A percentile compares a stretch with the other conserved stretches of the same genome.
These are phyloP conservation scores for Gymnoscopelus microlampas DNA, from an alignment of 2,797 vertebrate species.

Conservation along the genomic window DNA sequence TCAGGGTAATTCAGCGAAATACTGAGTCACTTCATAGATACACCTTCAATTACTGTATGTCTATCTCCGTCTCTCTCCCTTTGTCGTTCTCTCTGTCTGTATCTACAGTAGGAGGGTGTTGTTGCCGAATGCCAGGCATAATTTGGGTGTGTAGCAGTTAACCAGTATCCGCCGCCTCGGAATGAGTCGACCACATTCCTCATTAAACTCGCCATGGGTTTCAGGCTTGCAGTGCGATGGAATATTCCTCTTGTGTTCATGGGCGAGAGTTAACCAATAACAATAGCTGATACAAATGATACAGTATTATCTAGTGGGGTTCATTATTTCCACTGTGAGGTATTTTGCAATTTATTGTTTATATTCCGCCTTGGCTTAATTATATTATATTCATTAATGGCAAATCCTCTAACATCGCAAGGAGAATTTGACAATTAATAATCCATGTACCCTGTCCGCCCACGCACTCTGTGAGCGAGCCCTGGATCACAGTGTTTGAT, in stretches of 20 bases:
- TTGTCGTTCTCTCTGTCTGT: background rate
- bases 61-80: constrained; percentile 1
- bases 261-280: constrained; percentile 34
- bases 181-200: constrained; percentile 59
- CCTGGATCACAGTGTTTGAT: constrained; percentile 59
- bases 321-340: constrained; percentile 32
- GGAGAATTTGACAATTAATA: constrained; percentile 69
- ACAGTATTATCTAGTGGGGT: constrained; percentile 39
- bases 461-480: constrained; percentile 58
- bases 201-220: constrained; percentile 66
- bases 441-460: constrained; percentile 66
- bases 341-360: constrained; percentile 57
- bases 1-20: too few relatives aligned
- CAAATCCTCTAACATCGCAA: constrained; percentile 68
- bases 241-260: constrained; percentile 57
- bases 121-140: constrained; percentile 34
- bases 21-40: background rate
- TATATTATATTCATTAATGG: constrained; percentile 70
- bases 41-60: background rate
- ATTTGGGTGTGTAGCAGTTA: constrained; percentile 48
- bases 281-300: constrained; percentile 53
- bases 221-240: constrained; percentile 38
- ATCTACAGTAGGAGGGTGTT: constrained; percentile 29
- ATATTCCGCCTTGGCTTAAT: constrained; percentile 57
- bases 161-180: constrained; percentile 50